These are phyloP conservation scores for Oceanodroma tethys DNA, from an alignment of 2,113 vertebrate species.

Conservation along the genomic window DNA sequence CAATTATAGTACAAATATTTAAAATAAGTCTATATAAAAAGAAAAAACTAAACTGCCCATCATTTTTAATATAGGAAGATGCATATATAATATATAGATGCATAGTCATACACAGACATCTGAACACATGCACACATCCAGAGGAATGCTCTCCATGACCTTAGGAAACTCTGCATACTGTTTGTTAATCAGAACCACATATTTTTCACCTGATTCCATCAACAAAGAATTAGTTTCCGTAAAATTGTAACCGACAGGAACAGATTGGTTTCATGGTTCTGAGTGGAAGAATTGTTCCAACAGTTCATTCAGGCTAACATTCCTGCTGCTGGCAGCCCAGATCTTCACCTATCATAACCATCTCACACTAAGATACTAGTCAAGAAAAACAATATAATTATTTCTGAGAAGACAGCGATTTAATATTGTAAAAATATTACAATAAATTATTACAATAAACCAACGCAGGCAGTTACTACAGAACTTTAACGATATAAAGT, in stretches of 20 bases:
- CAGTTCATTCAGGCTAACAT: background rate
- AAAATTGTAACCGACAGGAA: slow-evolving; percentile 6
- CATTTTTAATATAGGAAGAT: background rate
- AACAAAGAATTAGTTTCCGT: slow-evolving; percentile 36
- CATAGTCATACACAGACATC: background rate
- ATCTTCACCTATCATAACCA: background rate
- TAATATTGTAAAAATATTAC: background rate
- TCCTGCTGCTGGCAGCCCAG: background rate
- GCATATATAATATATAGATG: no score
- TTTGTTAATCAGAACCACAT: slow-evolving; percentile 24
- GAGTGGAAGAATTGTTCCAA: background rate
- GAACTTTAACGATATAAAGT: background rate
- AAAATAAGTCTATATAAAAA: rapidly evolving
- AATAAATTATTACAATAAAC: background rate
- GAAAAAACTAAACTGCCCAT: background rate
- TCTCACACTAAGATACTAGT: background rate
- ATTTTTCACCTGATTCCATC: slow-evolving; percentile 36
- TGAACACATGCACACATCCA: background rate
- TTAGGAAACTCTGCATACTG: background rate
- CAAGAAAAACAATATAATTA: background rate
- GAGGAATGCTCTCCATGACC: background rate
- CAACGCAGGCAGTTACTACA: background rate
- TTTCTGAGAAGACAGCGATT: background rate
- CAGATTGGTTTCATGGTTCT: slow-evolving; percentile 33
- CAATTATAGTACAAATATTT: background rate